Conservation (phyloP, 2,888 invertebrate genomes). For the Argynnis bischoffii region DNA sequence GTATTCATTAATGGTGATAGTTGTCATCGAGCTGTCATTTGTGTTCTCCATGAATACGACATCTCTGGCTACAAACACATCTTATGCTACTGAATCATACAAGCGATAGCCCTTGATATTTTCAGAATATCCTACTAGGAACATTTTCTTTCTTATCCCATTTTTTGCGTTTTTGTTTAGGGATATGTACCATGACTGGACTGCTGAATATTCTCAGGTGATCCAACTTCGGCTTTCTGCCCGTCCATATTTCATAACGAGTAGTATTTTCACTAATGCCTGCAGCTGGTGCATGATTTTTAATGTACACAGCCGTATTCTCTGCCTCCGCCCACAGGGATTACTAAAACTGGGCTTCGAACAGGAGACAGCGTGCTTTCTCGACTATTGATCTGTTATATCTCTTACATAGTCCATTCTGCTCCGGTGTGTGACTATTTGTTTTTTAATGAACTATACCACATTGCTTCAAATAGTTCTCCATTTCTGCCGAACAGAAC, state of each 20-base stretch:
- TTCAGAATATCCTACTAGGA: too few relatives aligned
- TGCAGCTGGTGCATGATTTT: too few relatives aligned
- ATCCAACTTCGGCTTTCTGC: too few relatives aligned
- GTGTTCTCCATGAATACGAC: background rate
- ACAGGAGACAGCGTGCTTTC: too few relatives aligned
- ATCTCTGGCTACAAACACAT: background rate
- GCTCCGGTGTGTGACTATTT: constrained; percentile 2
- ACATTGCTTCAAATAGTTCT: constrained; percentile 21
- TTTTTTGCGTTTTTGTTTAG: background rate
- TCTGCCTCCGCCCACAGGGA: too few relatives aligned
- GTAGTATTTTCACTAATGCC: too few relatives aligned
- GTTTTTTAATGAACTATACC: constrained; percentile 29
- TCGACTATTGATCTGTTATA: background rate
- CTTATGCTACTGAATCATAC: background rate
- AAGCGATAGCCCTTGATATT: background rate
- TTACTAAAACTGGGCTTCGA: too few relatives aligned
- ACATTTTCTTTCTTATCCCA: background rate
- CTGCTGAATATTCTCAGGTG: background rate
- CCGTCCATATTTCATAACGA: too few relatives aligned
- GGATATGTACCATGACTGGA: background rate
- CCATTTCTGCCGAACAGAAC: constrained; percentile 24
- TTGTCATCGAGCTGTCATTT: background rate
- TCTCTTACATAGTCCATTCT: constrained; percentile 7
- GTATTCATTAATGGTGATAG: background rate
- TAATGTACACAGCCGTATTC: too few relatives aligned